phyloP scores from a whole-genome alignment of 2,113 vertebrate species.

The Callipepla californica region DNA sequence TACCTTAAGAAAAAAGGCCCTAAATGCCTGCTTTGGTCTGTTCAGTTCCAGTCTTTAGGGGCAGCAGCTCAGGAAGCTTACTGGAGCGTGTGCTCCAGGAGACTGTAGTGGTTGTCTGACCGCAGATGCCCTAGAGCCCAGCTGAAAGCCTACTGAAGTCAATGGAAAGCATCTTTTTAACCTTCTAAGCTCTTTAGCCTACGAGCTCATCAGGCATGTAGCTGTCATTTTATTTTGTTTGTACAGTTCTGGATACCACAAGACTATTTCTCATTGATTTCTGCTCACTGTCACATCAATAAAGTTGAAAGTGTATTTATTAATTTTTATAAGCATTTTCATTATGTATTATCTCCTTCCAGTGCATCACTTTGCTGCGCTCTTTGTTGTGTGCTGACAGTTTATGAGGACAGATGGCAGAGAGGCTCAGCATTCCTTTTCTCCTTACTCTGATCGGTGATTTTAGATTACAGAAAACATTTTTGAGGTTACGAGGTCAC shows the following conservation, averaged over 20 bases:
- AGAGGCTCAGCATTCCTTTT: not conserved
- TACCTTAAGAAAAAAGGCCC: not conserved
- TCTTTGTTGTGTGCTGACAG: not conserved
- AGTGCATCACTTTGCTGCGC: not conserved
- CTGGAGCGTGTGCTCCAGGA: not conserved
- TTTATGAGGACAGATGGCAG: not conserved
- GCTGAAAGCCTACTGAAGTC: not conserved
- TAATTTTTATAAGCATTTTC: not conserved
- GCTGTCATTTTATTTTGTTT: slow-evolving; percentile 45
- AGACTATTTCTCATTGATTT: not conserved
- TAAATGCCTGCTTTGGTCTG: not conserved
- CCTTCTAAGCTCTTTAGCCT: slow-evolving; percentile 52
- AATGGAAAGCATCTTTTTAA: slow-evolving; percentile 31
- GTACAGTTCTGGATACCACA: not conserved
- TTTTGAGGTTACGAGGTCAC: not conserved
- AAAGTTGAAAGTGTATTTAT: not conserved
- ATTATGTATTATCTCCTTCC: not conserved
- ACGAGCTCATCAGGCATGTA: not conserved
- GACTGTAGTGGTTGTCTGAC: not conserved
- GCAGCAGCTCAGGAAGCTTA: not conserved
- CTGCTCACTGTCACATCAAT: not conserved
- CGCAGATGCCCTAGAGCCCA: not conserved
- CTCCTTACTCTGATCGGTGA: not conserved
- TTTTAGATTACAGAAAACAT: not conserved
- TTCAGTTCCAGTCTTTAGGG: not conserved